These are phyloP conservation scores for Mechanitis mazaeus DNA, from an alignment of 2,888 invertebrate species.

Conservation along the genomic window DNA sequence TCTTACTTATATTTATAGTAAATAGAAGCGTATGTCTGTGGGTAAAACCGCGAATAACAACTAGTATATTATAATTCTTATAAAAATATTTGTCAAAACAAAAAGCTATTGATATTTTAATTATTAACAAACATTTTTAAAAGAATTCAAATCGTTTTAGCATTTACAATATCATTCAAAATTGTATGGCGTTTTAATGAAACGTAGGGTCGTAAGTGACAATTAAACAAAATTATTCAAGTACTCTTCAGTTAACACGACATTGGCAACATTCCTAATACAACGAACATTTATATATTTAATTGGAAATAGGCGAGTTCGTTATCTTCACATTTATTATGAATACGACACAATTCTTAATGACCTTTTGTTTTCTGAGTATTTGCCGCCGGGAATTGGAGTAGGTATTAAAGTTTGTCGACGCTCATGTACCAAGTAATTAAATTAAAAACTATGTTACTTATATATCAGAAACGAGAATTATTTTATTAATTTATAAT, in stretches of 20 bases:
- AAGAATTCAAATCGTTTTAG: not conserved
- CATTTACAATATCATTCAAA: conserved; percentile 14
- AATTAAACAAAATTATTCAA: conserved; percentile 24
- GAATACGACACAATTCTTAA: not conserved
- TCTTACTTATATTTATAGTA: too few species aligned
- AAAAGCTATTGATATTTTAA: not conserved
- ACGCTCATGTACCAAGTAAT: too few species aligned
- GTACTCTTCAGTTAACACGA: conserved; percentile 21
- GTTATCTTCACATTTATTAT: not conserved
- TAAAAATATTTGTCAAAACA: too few species aligned
- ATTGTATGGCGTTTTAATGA: conserved; percentile 22
- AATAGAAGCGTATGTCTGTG: too few species aligned
- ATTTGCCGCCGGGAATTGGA: not conserved
- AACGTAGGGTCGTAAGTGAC: conserved; percentile 25
- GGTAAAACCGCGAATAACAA: too few species aligned
- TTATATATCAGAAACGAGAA: too few species aligned
- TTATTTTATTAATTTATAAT: too few species aligned
- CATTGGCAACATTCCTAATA: conserved; percentile 23
- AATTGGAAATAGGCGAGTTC: conserved; percentile 12
- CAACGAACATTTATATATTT: conserved; percentile 26
- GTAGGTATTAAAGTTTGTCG: not conserved
- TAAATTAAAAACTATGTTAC: too few species aligned
- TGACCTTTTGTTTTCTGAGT: not conserved
- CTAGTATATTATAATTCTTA: too few species aligned
- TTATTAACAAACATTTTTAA: not conserved